A percentile compares a stretch with the other conserved stretches of the same genome.
Evolutionary conservation across 2,797 vertebrate species (phyloP).

Genomic region (Pangasius sanitwongsei): DNA sequence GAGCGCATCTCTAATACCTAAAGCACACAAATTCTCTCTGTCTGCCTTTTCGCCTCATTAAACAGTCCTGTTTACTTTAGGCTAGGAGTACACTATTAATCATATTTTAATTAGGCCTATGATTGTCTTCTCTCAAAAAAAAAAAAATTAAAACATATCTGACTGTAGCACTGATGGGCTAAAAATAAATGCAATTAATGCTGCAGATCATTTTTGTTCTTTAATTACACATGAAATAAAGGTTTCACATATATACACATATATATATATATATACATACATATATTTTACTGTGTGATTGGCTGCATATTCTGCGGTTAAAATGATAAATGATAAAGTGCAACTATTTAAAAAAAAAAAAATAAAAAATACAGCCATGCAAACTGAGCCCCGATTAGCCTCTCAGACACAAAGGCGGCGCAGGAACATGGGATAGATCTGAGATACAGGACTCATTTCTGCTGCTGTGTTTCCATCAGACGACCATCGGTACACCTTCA

Average conservation of each 20-base stretch:
- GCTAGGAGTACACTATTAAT: neutral
- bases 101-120: neutral
- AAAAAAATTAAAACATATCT: conserved; percentile 2
- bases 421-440: neutral
- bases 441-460: neutral
- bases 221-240: neutral
- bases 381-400: neutral
- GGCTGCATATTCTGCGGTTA: no score
- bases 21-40: neutral
- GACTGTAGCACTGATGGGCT: neutral
- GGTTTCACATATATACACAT: neutral
- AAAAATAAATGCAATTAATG: neutral
- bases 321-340: neutral
- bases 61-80: neutral
- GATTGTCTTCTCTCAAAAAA: neutral
- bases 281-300: no score
- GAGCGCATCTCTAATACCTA: neutral
- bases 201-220: neutral
- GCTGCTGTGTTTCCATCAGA: neutral
- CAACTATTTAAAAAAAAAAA: neutral
- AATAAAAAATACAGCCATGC: neutral
- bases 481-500: neutral
- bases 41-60: conserved; percentile 2
- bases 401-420: neutral
- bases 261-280: no score